Evolutionary conservation across 1,140 invertebrate genomes (phyloP).

Genomic region (Ceratina australensis): DNA sequence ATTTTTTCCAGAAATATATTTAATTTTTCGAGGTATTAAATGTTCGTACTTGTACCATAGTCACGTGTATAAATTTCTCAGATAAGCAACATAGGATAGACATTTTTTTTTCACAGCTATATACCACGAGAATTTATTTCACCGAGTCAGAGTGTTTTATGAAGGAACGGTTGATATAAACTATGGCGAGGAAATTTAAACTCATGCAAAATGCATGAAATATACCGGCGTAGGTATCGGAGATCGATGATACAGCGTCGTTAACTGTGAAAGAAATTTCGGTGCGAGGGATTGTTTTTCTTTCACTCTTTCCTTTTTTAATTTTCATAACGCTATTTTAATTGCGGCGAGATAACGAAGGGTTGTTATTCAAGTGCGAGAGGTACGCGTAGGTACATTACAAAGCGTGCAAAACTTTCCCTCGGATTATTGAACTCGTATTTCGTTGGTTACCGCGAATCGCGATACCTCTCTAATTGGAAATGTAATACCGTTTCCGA

Average conservation of each 20-base stretch:
- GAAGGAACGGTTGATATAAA: not conserved
- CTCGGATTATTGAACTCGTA: too few species aligned
- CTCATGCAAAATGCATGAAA: constrained; percentile 9
- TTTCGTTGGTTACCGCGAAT: too few species aligned
- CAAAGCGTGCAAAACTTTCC: too few species aligned
- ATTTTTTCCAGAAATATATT: too few species aligned
- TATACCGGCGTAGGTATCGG: not conserved
- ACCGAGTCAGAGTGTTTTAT: not conserved
- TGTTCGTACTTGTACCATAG: too few species aligned
- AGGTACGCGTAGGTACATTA: not conserved
- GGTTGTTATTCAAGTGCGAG: not conserved
- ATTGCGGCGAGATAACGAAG: not conserved
- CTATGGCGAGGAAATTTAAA: not conserved
- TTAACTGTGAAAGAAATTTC: not conserved
- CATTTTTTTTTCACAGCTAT: too few species aligned
- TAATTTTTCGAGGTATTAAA: too few species aligned
- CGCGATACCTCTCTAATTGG: too few species aligned
- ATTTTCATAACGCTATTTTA: not conserved
- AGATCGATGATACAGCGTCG: not conserved
- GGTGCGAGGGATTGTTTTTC: not conserved
- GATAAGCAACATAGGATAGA: not conserved
- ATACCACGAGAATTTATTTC: not conserved
- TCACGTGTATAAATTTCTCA: not conserved
- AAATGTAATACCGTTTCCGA: too few species aligned
- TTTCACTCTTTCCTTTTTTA: not conserved